These are phyloP conservation scores for Hassar affinis DNA, from an alignment of 2,113 vertebrate species.

Conservation along the genomic window DNA sequence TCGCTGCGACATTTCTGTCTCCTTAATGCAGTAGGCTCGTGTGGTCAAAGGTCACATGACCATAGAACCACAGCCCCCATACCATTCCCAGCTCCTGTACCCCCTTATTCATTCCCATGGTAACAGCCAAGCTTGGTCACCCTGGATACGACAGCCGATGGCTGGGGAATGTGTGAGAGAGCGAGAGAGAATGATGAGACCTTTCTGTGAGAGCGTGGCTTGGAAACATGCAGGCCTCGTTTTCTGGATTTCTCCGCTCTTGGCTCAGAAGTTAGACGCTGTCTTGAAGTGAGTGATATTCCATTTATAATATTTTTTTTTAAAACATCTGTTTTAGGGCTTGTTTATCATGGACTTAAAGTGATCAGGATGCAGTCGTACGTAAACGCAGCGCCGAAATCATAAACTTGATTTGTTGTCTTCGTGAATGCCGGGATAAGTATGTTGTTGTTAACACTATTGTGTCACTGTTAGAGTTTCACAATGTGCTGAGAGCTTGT, in stretches of 20 bases:
- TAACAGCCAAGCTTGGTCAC: slow-evolving; percentile 66
- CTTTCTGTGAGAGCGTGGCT: background rate
- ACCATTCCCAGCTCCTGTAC: slow-evolving; percentile 49
- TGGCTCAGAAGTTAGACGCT: background rate
- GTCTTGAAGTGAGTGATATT: background rate
- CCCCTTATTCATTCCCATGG: slow-evolving; percentile 73
- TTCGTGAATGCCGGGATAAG: slow-evolving; percentile 6
- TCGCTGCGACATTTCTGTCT: slow-evolving; percentile 28
- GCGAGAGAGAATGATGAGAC: slow-evolving; percentile 29
- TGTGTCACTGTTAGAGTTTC: slow-evolving; percentile 8
- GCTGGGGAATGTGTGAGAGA: slow-evolving; percentile 64
- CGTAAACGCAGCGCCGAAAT: background rate
- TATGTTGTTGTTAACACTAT: slow-evolving; percentile 19
- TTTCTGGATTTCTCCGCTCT: background rate
- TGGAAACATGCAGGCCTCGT: background rate
- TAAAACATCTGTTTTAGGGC: background rate
- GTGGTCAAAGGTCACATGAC: slow-evolving; percentile 61
- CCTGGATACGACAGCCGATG: slow-evolving; percentile 65
- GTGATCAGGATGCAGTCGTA: background rate
- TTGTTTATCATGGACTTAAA: background rate
- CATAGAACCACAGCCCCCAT: slow-evolving; percentile 48
- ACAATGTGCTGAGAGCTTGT: slow-evolving; percentile 14
- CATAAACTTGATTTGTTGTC: background rate
- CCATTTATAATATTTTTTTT: background rate
- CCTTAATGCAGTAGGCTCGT: background rate